phyloP scores from a whole-genome alignment of 2,113 vertebrate species.

The Alethe diademata region DNA sequence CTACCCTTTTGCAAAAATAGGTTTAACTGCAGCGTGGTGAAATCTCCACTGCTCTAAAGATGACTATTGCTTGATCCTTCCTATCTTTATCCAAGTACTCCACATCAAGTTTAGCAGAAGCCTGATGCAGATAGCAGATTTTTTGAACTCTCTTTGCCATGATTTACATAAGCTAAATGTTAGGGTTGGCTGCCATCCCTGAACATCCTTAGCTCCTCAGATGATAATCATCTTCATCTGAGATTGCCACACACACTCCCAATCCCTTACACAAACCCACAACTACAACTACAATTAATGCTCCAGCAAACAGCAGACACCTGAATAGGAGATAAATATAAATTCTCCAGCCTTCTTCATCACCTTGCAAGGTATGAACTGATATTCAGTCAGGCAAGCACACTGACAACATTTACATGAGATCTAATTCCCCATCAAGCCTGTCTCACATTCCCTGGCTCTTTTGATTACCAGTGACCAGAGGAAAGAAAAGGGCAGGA shows the following conservation, averaged over 20 bases:
- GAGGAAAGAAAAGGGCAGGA: background rate
- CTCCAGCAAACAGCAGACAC: background rate
- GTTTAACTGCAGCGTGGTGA: background rate
- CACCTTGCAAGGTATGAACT: background rate
- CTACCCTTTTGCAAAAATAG: background rate
- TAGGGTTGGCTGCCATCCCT: background rate
- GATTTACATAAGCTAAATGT: background rate
- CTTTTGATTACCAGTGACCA: background rate
- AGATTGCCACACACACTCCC: background rate
- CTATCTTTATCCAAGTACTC: background rate
- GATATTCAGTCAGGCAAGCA: background rate
- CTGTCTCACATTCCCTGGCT: background rate
- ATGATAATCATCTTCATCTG: background rate
- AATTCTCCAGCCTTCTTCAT: background rate
- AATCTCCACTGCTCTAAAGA: background rate
- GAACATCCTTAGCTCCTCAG: background rate
- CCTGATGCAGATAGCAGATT: background rate
- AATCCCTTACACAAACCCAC: no score
- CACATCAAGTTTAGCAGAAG: background rate
- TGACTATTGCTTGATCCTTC: background rate
- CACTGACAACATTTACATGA: background rate
- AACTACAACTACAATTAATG: fast-evolving
- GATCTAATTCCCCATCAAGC: background rate
- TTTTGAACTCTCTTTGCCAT: background rate
- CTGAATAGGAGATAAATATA: background rate